These are phyloP conservation scores for Acanthurus tractus DNA, from an alignment of 2,797 vertebrate species.

Conservation along the genomic window DNA sequence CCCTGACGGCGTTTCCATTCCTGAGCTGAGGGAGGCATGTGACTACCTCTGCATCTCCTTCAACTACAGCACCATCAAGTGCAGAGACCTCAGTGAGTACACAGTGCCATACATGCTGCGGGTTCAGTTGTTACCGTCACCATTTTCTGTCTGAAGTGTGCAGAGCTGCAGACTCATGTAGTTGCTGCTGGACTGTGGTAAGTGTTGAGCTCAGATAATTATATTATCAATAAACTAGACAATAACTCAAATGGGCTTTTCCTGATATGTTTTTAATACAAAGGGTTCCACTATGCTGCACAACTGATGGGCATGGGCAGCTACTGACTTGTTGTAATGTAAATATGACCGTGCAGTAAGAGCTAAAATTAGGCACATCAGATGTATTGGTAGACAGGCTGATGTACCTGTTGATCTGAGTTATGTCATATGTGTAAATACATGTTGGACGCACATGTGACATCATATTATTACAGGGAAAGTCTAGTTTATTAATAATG, in stretches of 20 bases:
- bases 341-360: background rate
- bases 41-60: constrained; percentile 99
- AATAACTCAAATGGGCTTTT: background rate
- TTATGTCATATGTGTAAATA: background rate
- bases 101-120: background rate
- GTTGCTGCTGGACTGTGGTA: constrained; percentile 28
- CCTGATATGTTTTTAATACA: background rate
- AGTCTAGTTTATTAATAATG: background rate
- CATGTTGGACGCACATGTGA: background rate
- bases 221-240: background rate
- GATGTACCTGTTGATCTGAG: background rate
- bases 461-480: accelerated
- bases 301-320: no score
- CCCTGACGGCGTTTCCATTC: constrained; percentile 98
- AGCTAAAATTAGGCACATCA: background rate
- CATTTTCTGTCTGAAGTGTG: background rate
- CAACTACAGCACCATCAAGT: constrained; percentile 98
- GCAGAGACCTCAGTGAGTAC: constrained; percentile 99
- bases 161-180: constrained; percentile 25
- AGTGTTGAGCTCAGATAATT: constrained; percentile 26
- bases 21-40: constrained; percentile 97
- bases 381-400: background rate
- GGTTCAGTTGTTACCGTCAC: background rate
- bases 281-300: background rate
- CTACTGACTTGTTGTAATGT: background rate